Percentiles rank a stretch among this genome's conserved stretches.
Conservation (phyloP, 2,113 vertebrate species). For the Heliornis fulica region DNA sequence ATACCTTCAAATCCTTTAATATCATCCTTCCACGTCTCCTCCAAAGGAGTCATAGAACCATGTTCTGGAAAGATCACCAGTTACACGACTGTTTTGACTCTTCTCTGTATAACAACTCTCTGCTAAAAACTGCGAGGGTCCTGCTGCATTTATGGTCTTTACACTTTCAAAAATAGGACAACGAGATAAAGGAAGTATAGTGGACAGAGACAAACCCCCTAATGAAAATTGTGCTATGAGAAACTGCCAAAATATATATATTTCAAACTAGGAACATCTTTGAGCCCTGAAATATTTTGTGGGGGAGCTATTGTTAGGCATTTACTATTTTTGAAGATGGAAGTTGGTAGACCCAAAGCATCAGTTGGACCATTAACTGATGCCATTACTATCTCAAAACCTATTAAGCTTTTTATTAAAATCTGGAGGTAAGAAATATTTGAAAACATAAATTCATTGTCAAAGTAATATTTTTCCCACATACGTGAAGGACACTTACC, state of each 20-base stretch:
- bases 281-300: no score
- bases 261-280: neutral
- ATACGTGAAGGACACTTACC: neutral
- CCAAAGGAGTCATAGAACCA: neutral
- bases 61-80: neutral
- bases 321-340: no score
- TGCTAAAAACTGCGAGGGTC: neutral
- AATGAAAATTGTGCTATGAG: neutral
- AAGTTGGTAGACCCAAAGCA: no score
- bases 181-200: neutral
- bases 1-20: neutral
- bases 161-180: neutral
- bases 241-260: neutral
- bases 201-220: neutral
- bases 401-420: neutral
- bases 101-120: neutral
- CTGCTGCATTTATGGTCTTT: neutral
- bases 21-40: neutral
- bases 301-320: no score
- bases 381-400: neutral
- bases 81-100: neutral
- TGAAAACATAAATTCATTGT: neutral
- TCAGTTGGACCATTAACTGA: neutral
- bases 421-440: neutral
- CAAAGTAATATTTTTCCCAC: neutral